phyloP scores from a whole-genome alignment of 2,888 invertebrate genomes.

The Apamea epomidion region DNA sequence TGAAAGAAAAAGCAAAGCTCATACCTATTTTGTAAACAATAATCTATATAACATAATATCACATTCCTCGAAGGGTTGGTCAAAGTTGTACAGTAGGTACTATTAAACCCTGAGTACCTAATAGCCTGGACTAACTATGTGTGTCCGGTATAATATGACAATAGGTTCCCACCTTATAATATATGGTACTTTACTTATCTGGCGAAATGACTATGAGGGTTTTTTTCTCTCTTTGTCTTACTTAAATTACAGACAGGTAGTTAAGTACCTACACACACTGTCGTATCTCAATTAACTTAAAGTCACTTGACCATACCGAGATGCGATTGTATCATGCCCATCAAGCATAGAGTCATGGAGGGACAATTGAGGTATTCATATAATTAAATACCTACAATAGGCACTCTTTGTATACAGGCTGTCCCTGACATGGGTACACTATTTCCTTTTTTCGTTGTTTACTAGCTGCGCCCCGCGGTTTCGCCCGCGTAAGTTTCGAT shows the following conservation, averaged over 20 bases:
- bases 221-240: not conserved
- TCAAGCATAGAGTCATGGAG: not conserved
- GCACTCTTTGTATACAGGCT: not conserved
- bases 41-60: no score
- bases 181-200: no score
- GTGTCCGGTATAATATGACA: not conserved
- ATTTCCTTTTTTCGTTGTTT: no score
- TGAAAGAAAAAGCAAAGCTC: not conserved
- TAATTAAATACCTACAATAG: not conserved
- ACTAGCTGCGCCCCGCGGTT: no score
- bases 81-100: not conserved
- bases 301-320: not conserved
- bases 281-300: not conserved
- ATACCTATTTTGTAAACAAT: not conserved
- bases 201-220: not conserved
- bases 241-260: not conserved
- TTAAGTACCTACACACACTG: not conserved
- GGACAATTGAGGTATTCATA: not conserved
- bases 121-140: not conserved
- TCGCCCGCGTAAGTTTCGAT: no score
- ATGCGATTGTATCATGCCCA: not conserved
- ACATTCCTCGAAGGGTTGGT: not conserved
- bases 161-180: not conserved
- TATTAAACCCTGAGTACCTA: no score
- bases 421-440: not conserved